These are phyloP conservation scores for Globia sparganii DNA, from an alignment of 2,888 invertebrate genomes.

Conservation along the genomic window DNA sequence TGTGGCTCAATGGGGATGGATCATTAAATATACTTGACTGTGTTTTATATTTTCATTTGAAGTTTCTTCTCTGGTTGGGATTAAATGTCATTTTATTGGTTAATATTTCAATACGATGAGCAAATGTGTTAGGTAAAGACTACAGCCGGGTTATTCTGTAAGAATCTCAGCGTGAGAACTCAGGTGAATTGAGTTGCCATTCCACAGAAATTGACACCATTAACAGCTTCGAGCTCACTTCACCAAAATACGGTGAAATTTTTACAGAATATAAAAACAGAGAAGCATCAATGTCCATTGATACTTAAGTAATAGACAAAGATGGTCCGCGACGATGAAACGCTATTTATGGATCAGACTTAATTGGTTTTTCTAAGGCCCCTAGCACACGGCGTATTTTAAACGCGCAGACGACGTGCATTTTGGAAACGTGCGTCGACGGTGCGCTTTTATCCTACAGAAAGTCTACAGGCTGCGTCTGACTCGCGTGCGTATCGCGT, in stretches of 20 bases:
- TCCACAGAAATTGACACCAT: background rate
- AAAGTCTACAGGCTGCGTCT: too few species aligned
- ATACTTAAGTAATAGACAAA: background rate
- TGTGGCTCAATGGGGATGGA: constrained; percentile 6
- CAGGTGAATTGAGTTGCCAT: background rate
- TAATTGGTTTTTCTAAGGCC: background rate
- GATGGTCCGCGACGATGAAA: background rate
- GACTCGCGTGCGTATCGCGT: too few species aligned
- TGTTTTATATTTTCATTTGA: background rate
- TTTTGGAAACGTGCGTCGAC: too few species aligned
- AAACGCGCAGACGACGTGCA: too few species aligned
- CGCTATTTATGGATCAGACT: background rate
- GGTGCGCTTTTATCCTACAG: too few species aligned
- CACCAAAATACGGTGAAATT: background rate
- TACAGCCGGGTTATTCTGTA: background rate
- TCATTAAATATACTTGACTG: constrained; percentile 1
- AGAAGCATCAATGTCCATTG: background rate
- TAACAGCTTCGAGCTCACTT: background rate
- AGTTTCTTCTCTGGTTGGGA: background rate
- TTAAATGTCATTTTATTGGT: background rate
- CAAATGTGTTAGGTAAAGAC: background rate
- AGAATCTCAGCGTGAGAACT: background rate
- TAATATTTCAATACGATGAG: background rate
- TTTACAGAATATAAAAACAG: background rate
- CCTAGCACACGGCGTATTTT: too few species aligned